Percentiles rank a stretch among this genome's conserved stretches.
Conservation (phyloP, 2,113 vertebrate species). For the Monopterus albus region DNA sequence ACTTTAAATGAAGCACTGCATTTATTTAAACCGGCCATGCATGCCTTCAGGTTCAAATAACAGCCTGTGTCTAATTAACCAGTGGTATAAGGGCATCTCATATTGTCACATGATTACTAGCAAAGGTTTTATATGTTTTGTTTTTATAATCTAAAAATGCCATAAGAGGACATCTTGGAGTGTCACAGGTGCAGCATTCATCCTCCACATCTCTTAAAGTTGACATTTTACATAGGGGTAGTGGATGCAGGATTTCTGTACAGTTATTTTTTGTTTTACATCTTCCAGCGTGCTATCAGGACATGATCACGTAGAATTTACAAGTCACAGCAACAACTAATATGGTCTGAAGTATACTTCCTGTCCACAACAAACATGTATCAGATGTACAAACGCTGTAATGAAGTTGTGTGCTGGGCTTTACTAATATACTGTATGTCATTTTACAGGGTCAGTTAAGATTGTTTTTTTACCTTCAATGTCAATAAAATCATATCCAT, state of each 20-base stretch:
- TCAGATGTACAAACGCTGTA: not conserved
- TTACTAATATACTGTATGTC: not conserved
- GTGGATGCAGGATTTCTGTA: too few species aligned
- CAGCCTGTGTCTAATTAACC: not conserved
- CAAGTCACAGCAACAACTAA: not conserved
- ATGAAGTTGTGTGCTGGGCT: not conserved
- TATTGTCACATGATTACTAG: not conserved
- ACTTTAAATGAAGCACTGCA: not conserved
- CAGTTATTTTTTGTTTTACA: not conserved
- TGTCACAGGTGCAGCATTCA: not conserved
- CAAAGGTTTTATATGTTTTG: too few species aligned
- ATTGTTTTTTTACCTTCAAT: not conserved
- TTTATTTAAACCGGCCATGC: too few species aligned
- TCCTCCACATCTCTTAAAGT: not conserved
- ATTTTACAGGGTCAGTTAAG: not conserved
- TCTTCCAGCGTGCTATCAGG: not conserved
- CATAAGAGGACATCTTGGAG: not conserved
- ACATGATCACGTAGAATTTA: not conserved
- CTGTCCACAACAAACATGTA: not conserved
- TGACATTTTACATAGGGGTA: not conserved
- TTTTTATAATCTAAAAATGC: not conserved
- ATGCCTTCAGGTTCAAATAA: too few species aligned
- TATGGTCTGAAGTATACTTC: not conserved
- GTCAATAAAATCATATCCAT: not conserved
- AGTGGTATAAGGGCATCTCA: not conserved